phyloP scores from a whole-genome alignment of 2,113 vertebrate genomes.

The Pollachius pollachius region DNA sequence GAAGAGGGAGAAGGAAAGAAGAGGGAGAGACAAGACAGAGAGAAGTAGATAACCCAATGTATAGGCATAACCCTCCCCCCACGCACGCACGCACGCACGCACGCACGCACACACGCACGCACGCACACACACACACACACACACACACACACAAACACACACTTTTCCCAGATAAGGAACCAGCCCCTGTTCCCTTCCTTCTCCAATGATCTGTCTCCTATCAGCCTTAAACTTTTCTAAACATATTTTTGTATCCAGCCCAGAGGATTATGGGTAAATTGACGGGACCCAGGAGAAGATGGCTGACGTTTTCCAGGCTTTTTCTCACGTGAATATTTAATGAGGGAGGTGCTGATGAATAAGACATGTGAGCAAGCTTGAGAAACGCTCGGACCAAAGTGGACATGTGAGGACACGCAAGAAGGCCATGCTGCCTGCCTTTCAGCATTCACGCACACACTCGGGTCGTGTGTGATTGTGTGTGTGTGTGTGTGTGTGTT shows the following conservation, averaged over 20 bases:
- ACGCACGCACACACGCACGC: too few species aligned
- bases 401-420: slow-evolving; percentile 47
- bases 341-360: slow-evolving; percentile 61
- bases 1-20: not conserved
- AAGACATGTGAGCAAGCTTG: slow-evolving; percentile 64
- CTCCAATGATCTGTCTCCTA: too few species aligned
- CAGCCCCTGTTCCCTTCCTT: not conserved
- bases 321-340: slow-evolving; percentile 76
- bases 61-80: too few species aligned
- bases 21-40: slow-evolving; percentile 11
- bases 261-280: slow-evolving; percentile 51
- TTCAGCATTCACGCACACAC: too few species aligned
- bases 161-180: slow-evolving; percentile 4
- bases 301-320: slow-evolving; percentile 44
- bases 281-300: not conserved
- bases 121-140: not conserved
- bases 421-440: not conserved
- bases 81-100: too few species aligned
- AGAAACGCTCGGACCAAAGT: slow-evolving; percentile 69
- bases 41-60: too few species aligned
- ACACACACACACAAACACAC: too few species aligned
- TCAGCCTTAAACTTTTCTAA: too few species aligned
- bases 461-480: too few species aligned
- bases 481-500: too few species aligned
- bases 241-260: slow-evolving; percentile 12